phyloP scores from a whole-genome alignment of 2,888 invertebrate species.

The Diarsia dahlii region DNA sequence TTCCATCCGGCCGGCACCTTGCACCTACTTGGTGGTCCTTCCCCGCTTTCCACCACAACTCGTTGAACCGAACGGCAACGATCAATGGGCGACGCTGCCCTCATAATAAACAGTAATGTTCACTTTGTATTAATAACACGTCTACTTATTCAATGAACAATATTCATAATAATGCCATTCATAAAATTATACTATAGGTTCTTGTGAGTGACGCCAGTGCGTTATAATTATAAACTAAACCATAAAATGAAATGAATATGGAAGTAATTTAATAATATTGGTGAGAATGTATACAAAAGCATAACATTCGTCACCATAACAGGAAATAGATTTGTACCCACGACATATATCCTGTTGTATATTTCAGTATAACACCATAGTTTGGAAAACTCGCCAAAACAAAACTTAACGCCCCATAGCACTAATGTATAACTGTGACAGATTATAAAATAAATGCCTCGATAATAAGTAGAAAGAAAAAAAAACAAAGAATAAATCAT shows the following conservation, averaged over 20 bases:
- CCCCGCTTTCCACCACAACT: conserved; percentile 21
- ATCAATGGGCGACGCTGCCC: conserved; percentile 42
- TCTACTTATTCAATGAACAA: conserved; percentile 49
- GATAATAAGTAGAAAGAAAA: not conserved
- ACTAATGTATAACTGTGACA: not conserved
- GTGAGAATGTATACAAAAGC: conserved; percentile 11
- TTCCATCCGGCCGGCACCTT: not conserved
- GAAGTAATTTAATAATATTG: not conserved
- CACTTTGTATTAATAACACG: conserved; percentile 44
- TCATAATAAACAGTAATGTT: conserved; percentile 41
- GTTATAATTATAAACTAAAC: not conserved
- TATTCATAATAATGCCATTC: conserved; percentile 48
- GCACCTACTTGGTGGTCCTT: conserved; percentile 1
- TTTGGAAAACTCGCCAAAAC: conserved; percentile 1
- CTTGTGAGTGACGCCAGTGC: not conserved
- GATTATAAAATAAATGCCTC: not conserved
- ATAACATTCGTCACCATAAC: conserved; percentile 22
- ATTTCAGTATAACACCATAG: conserved; percentile 3
- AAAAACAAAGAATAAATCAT: conserved; percentile 7
- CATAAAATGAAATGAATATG: not conserved
- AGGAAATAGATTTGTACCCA: conserved; percentile 36
- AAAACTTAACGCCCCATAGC: not conserved
- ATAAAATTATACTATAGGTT: conserved; percentile 27
- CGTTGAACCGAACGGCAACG: conserved; percentile 36
- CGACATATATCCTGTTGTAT: conserved; percentile 14